Evolutionary conservation across 2,113 vertebrate genomes (phyloP).

Genomic region (Varanus salvator): DNA sequence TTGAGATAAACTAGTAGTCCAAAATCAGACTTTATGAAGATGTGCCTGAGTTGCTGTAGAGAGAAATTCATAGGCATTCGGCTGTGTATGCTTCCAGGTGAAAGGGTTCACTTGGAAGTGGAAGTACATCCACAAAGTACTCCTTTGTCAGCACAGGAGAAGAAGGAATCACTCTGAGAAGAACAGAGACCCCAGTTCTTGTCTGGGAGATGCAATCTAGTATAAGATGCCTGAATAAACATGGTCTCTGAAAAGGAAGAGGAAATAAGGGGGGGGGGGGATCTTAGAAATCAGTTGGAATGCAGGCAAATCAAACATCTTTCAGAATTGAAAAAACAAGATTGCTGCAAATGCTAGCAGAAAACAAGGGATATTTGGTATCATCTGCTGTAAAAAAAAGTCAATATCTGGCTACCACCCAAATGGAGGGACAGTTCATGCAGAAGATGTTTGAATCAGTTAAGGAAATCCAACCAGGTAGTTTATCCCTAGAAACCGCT

Average conservation of each 20-base stretch:
- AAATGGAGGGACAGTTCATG: background rate
- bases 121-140: background rate
- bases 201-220: background rate
- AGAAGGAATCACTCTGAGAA: background rate
- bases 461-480: background rate
- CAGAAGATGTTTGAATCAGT: background rate
- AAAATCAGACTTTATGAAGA: background rate
- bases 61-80: background rate
- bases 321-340: background rate
- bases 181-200: background rate
- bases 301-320: background rate
- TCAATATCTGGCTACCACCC: background rate
- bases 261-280: too few relatives aligned
- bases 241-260: background rate
- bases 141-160: background rate
- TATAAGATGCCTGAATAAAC: background rate
- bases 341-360: background rate
- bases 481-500: background rate
- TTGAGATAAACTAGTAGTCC: background rate
- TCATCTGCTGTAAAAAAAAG: background rate
- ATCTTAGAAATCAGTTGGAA: background rate
- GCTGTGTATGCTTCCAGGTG: too few relatives aligned
- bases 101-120: background rate
- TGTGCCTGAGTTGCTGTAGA: background rate
- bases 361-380: background rate